A percentile compares a stretch with the other conserved stretches of the same genome.
phyloP scores from a whole-genome alignment of 1,140 invertebrate species.

The Aricia agestis region DNA sequence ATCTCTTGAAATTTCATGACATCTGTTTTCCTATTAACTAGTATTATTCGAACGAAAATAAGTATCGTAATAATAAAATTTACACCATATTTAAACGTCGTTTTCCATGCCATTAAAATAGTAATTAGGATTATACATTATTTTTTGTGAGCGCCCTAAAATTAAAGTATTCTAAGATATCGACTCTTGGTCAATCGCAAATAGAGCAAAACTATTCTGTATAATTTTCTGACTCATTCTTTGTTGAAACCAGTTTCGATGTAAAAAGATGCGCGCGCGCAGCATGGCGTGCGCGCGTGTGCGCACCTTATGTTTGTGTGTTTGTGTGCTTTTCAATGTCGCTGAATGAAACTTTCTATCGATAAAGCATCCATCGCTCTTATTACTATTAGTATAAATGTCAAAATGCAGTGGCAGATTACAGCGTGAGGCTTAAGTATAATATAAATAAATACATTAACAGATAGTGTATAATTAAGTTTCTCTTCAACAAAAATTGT shows the following conservation, averaged over 20 bases:
- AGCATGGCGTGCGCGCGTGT: slow-evolving; percentile 14
- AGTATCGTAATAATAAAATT: too few relatives aligned
- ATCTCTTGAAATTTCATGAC: too few relatives aligned
- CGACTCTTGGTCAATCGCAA: neutral
- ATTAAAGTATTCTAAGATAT: too few relatives aligned
- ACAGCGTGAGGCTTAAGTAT: neutral
- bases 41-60: too few relatives aligned
- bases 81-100: too few relatives aligned
- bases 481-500: slow-evolving; percentile 4
- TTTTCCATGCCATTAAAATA: too few relatives aligned
- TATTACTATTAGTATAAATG: neutral
- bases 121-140: too few relatives aligned
- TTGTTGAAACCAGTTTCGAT: slow-evolving; percentile 64
- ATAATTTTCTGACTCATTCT: slow-evolving; percentile 51
- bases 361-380: neutral
- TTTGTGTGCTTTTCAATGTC: slow-evolving; percentile 45
- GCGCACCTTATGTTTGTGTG: slow-evolving; percentile 24
- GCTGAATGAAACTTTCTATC: slow-evolving; percentile 72
- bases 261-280: slow-evolving; percentile 47
- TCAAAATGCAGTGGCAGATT: neutral
- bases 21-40: too few relatives aligned
- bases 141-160: too few relatives aligned
- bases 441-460: neutral
- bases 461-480: neutral
- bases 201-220: slow-evolving; percentile 23